Evolutionary conservation across 2,888 invertebrate species (phyloP).

Genomic region (Xestia c-nigrum): DNA sequence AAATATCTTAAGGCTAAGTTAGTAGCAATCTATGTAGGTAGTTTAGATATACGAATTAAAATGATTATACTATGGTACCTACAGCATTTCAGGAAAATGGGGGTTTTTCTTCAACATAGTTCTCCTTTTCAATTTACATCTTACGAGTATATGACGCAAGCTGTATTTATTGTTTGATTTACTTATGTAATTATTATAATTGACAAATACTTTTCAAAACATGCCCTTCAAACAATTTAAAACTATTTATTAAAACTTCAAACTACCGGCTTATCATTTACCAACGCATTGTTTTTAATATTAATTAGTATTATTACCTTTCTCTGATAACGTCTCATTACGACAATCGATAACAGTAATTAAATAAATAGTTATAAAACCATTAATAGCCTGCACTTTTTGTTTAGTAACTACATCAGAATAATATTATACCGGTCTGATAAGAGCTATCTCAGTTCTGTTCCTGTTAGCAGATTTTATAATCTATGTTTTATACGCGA

Average conservation of each 20-base stretch:
- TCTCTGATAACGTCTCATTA: conserved; percentile 48
- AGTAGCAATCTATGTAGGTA: too few species aligned
- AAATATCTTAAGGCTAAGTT: too few species aligned
- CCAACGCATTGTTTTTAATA: conserved; percentile 17
- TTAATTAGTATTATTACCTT: conserved; percentile 54
- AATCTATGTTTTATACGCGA: conserved; percentile 25
- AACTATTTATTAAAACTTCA: conserved; percentile 8
- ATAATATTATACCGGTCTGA: conserved; percentile 21
- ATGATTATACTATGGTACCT: too few species aligned
- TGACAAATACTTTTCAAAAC: not conserved
- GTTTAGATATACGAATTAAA: too few species aligned
- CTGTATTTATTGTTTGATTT: not conserved
- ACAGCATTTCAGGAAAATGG: not conserved
- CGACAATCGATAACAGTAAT: conserved; percentile 31
- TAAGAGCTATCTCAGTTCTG: conserved; percentile 48
- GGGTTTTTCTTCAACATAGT: not conserved
- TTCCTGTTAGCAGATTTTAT: conserved; percentile 45
- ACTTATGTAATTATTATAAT: not conserved
- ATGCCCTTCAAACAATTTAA: not conserved
- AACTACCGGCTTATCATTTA: not conserved
- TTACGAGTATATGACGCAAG: not conserved
- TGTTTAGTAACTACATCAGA: conserved; percentile 11
- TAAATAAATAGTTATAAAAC: conserved; percentile 37
- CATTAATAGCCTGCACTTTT: conserved; percentile 32
- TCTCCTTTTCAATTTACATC: not conserved